These are phyloP conservation scores for Tyto alba DNA, from an alignment of 2,113 vertebrate genomes.

Conservation along the genomic window DNA sequence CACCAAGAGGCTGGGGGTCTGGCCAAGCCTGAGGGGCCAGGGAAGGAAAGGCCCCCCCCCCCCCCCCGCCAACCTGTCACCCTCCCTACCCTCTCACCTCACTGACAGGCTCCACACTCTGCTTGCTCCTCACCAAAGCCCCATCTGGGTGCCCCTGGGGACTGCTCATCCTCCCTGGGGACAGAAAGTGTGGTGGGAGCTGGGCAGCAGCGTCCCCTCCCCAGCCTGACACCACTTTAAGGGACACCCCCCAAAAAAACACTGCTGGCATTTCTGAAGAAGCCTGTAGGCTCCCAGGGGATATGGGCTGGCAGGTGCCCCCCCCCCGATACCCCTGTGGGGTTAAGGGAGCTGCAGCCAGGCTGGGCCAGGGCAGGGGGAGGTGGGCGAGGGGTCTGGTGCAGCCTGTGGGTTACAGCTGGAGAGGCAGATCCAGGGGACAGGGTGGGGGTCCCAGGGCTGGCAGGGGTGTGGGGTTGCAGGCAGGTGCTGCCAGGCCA, in stretches of 20 bases:
- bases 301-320: accelerated
- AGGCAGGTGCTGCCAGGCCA: not conserved
- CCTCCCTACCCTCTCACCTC: constrained; percentile 12
- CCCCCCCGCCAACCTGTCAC: accelerated
- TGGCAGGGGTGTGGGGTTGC: not conserved
- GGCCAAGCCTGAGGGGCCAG: accelerated
- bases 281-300: not conserved
- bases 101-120: accelerated
- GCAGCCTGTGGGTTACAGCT: not conserved
- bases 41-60: not conserved
- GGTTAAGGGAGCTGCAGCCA: not conserved
- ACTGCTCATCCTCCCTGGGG: constrained; percentile 10
- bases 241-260: not conserved
- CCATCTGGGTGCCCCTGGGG: not conserved
- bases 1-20: not conserved
- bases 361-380: not conserved
- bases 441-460: not conserved
- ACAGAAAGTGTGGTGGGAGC: not conserved
- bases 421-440: not conserved
- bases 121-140: not conserved
- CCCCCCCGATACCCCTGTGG: not conserved
- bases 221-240: not conserved
- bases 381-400: not conserved
- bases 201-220: not conserved
- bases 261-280: not conserved